Percentiles rank a stretch among this genome's conserved stretches.
phyloP scores from a whole-genome alignment of 2,113 vertebrate genomes.

The Myotis lucifugus region DNA sequence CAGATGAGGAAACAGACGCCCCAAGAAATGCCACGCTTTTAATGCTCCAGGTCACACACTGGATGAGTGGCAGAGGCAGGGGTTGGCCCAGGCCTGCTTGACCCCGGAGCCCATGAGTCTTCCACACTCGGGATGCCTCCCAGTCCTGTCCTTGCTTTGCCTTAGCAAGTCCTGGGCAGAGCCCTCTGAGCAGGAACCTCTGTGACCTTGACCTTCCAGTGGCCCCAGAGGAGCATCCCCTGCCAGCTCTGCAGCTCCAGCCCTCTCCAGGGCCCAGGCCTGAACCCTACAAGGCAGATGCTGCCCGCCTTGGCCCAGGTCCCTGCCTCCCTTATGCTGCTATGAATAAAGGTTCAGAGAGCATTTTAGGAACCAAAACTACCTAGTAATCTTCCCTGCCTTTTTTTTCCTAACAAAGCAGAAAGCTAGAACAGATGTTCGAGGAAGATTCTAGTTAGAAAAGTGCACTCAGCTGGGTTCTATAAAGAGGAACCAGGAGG shows the following conservation, averaged over 20 bases:
- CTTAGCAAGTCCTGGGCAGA: not conserved
- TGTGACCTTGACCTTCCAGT: not conserved
- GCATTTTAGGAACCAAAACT: conserved; percentile 80
- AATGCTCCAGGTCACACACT: not conserved
- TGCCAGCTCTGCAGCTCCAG: not conserved
- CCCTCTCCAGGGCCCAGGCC: not conserved
- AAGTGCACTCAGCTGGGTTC: not conserved
- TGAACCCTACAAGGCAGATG: not conserved
- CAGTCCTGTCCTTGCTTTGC: not conserved
- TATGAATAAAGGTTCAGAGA: conserved; percentile 80
- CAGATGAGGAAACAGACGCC: not conserved
- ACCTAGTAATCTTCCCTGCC: conserved; percentile 81
- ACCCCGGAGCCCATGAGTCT: not conserved
- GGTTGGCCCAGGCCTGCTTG: not conserved
- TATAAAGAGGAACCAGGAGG: not conserved
- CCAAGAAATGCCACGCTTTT: not conserved
- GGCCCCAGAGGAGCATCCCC: not conserved
- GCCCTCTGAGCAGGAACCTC: not conserved
- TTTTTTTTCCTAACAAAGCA: conserved; percentile 57
- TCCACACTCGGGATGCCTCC: not conserved
- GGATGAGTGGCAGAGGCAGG: not conserved
- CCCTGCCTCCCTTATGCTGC: conserved; percentile 36
- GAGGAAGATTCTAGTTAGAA: not conserved
- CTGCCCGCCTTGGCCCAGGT: not conserved
- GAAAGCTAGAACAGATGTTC: conserved; percentile 62